Evolutionary conservation across 2,113 vertebrate species (phyloP).

Genomic region (Alligator mississippiensis): DNA sequence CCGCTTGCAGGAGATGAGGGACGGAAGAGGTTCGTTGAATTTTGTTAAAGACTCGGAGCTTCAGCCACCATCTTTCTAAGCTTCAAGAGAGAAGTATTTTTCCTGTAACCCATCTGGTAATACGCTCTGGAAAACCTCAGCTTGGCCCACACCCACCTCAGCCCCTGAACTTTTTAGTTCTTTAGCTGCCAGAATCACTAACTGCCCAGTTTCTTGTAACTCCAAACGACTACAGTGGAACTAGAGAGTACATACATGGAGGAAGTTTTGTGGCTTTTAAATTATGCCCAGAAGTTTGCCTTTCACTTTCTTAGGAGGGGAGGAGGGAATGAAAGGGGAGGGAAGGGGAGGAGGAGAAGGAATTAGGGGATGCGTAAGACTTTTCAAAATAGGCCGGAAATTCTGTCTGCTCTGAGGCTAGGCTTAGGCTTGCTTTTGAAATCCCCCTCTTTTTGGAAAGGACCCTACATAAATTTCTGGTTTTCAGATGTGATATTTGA

Average conservation of each 20-base stretch:
- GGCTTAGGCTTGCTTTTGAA: constrained; percentile 60
- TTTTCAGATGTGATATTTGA: constrained; percentile 53
- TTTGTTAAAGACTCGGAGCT: constrained; percentile 56
- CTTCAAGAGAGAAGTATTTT: constrained; percentile 44
- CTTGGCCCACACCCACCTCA: constrained; percentile 31
- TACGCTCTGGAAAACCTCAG: constrained; percentile 68
- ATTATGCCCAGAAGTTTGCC: constrained; percentile 44
- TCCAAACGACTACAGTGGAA: constrained; percentile 63
- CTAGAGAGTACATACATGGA: constrained; percentile 53
- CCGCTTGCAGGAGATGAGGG: not conserved
- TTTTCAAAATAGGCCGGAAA: constrained; percentile 50
- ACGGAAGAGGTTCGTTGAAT: constrained; percentile 62
- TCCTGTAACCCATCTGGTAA: constrained; percentile 61
- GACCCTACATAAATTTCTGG: not conserved
- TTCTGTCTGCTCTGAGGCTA: constrained; percentile 2
- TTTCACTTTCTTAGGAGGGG: not conserved
- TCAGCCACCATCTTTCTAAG: constrained; percentile 46
- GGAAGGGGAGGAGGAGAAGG: not conserved
- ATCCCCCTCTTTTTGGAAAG: constrained; percentile 52
- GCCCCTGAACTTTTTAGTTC: constrained; percentile 69
- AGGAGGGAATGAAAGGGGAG: not conserved
- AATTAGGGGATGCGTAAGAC: not conserved
- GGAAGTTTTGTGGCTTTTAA: constrained; percentile 63
- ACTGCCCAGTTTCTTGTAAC: constrained; percentile 66
- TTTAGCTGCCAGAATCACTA: constrained; percentile 68